phyloP scores from a whole-genome alignment of 2,797 vertebrate genomes.

The Channallabes apus region DNA sequence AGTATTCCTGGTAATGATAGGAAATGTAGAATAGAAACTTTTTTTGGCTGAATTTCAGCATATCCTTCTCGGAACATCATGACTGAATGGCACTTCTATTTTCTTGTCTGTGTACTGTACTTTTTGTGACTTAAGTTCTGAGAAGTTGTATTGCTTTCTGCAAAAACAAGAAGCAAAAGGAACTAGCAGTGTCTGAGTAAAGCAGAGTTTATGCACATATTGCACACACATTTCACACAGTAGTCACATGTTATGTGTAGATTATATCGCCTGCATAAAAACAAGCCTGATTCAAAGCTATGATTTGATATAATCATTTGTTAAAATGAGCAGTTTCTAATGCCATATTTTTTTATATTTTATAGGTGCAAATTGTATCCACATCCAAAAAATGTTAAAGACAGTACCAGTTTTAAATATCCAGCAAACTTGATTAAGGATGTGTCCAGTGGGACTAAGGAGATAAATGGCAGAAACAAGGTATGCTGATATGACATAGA shows the following conservation, averaged over 20 bases:
- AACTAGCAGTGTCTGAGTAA: background rate
- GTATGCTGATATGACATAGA: conserved; percentile 71
- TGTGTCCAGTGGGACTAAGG: conserved; percentile 61
- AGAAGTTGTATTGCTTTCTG: conserved; percentile 1
- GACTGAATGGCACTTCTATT: conserved; percentile 19
- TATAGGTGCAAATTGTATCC: conserved; percentile 64
- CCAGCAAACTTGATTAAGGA: conserved; percentile 72
- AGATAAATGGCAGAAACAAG: conserved; percentile 76
- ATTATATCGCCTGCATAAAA: background rate
- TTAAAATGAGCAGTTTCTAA: background rate
- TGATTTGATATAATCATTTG: background rate
- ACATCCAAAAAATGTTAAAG: conserved; percentile 52
- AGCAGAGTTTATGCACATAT: background rate
- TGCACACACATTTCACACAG: background rate
- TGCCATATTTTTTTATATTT: conserved; percentile 40
- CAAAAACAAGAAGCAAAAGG: background rate
- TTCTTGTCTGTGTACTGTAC: conserved; percentile 25
- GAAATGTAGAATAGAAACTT: too few species aligned
- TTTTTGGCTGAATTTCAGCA: background rate
- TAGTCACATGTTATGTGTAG: background rate
- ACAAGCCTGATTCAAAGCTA: background rate
- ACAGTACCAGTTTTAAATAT: conserved; percentile 30
- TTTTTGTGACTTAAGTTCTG: background rate
- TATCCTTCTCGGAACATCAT: background rate
- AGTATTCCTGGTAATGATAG: conserved; percentile 18